These are phyloP conservation scores for Meteorus sp. DNA, from an alignment of 1,140 invertebrate species.

Conservation along the genomic window DNA sequence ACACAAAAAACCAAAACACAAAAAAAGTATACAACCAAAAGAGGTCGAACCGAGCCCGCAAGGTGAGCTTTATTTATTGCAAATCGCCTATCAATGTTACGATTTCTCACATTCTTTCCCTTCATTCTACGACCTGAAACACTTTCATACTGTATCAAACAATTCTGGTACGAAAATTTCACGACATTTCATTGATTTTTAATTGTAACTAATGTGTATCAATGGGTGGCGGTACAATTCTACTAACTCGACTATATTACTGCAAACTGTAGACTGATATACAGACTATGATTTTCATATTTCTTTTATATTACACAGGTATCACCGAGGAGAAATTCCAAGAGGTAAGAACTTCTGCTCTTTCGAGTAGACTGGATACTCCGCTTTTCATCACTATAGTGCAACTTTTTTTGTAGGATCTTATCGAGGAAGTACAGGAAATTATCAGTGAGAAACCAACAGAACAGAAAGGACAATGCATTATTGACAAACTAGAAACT, in stretches of 20 bases:
- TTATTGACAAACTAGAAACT: slow-evolving; percentile 23
- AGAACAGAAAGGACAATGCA: slow-evolving; percentile 27
- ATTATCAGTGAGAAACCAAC: slow-evolving; percentile 26
- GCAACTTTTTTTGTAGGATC: slow-evolving; percentile 24
- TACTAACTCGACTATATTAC: neutral
- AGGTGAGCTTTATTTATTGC: slow-evolving; percentile 39
- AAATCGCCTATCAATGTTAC: slow-evolving; percentile 12
- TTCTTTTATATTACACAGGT: slow-evolving; percentile 34
- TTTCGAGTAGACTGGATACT: neutral
- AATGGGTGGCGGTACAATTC: neutral
- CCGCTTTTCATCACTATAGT: neutral
- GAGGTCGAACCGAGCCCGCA: slow-evolving; percentile 30
- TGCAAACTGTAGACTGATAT: neutral
- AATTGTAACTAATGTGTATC: neutral
- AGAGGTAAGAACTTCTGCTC: slow-evolving; percentile 33
- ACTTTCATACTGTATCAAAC: slow-evolving; percentile 14
- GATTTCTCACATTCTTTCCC: slow-evolving; percentile 16
- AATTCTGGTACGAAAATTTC: slow-evolving; percentile 3
- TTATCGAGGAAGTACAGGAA: slow-evolving; percentile 31
- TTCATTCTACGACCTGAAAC: slow-evolving; percentile 4
- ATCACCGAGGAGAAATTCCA: slow-evolving; percentile 27
- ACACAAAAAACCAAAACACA: slow-evolving; percentile 43
- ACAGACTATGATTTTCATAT: neutral
- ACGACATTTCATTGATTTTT: slow-evolving; percentile 4
- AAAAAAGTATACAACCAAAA: slow-evolving; percentile 38